These are phyloP conservation scores for Eurytoma adleriae DNA, from an alignment of 2,888 invertebrate genomes.

Conservation along the genomic window DNA sequence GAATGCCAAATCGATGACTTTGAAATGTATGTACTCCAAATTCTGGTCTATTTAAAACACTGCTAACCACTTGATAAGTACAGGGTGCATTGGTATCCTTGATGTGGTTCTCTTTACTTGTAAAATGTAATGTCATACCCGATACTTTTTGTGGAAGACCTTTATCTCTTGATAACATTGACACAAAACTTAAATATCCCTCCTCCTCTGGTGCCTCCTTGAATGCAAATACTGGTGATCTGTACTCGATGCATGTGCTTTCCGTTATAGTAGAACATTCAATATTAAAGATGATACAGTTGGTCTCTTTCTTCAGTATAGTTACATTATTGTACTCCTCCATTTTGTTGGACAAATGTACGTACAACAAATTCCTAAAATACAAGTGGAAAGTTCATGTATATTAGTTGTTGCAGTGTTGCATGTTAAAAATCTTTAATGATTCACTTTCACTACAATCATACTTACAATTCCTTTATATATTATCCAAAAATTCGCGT, in stretches of 20 bases:
- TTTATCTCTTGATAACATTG: conserved; percentile 30
- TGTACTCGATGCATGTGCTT: conserved; percentile 37
- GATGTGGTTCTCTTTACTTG: neutral
- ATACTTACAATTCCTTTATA: too few relatives aligned
- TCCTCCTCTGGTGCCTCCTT: conserved; percentile 45
- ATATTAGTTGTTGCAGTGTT: too few relatives aligned
- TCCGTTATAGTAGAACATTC: conserved; percentile 38
- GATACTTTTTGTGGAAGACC: conserved; percentile 31
- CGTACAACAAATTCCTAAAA: neutral
- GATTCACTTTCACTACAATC: too few relatives aligned
- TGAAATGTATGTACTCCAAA: conserved; percentile 44
- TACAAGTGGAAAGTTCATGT: too few relatives aligned
- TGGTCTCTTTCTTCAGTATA: conserved; percentile 42
- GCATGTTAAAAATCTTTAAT: too few relatives aligned
- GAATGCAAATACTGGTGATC: conserved; percentile 35
- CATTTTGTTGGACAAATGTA: conserved; percentile 7
- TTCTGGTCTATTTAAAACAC: conserved; percentile 48
- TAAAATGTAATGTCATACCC: conserved; percentile 42
- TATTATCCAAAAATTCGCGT: too few relatives aligned
- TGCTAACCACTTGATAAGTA: conserved; percentile 47
- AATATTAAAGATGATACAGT: conserved; percentile 43
- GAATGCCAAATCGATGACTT: conserved; percentile 37
- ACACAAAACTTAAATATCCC: conserved; percentile 45
- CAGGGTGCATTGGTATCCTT: conserved; percentile 9
- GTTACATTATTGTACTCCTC: conserved; percentile 38